These are phyloP conservation scores for Amphiduros pacificus DNA, from an alignment of 2,888 invertebrate genomes.

Conservation along the genomic window DNA sequence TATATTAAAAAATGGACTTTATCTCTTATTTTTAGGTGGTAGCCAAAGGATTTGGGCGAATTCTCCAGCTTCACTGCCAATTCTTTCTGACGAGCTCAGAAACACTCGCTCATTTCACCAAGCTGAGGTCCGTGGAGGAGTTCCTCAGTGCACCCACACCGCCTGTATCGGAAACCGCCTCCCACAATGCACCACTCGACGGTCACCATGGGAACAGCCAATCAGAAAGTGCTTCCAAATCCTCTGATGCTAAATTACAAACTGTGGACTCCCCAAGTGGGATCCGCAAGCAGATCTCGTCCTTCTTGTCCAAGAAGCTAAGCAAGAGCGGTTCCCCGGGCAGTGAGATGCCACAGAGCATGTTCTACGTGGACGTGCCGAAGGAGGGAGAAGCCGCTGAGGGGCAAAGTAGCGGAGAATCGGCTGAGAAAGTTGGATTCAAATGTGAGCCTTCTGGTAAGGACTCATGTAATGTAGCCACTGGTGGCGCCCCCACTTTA, in stretches of 20 bases:
- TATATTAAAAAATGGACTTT: too few relatives aligned
- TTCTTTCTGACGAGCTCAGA: conserved; percentile 16
- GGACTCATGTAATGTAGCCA: too few relatives aligned
- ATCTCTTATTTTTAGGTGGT: too few relatives aligned
- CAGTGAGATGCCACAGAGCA: conserved; percentile 8
- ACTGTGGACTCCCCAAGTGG: conserved; percentile 5
- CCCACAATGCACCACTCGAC: background rate
- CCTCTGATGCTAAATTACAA: background rate
- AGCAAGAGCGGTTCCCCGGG: conserved; percentile 1
- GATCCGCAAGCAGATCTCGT: conserved; percentile 11
- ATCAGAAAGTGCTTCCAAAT: background rate
- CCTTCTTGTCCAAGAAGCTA: conserved; percentile 14
- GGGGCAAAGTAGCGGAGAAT: background rate
- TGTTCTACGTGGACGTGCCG: conserved; percentile 17
- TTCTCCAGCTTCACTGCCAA: conserved; percentile 24
- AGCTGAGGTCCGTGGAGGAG: background rate
- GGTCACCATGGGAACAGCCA: conserved; percentile 3
- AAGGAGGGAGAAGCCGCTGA: conserved; percentile 1
- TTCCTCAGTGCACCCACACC: background rate
- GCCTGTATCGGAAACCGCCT: background rate
- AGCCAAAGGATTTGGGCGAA: too few relatives aligned
- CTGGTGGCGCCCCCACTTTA: too few relatives aligned
- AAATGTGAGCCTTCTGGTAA: too few relatives aligned
- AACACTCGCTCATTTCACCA: conserved; percentile 8
- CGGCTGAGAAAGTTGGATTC: background rate